Conservation (phyloP, 2,797 vertebrate genomes). For the Zalophus californianus region DNA sequence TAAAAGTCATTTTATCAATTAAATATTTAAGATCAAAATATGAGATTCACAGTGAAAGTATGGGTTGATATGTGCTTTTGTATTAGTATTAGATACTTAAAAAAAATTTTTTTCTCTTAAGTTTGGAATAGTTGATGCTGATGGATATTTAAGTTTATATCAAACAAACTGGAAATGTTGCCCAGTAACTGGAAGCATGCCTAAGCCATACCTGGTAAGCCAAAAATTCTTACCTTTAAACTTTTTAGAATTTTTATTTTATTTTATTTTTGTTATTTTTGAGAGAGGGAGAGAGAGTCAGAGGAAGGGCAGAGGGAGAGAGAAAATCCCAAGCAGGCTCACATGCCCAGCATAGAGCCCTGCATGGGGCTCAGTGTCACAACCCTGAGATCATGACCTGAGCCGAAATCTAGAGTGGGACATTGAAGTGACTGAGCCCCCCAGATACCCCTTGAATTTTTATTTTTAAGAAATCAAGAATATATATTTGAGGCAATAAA, state of each 20-base stretch:
- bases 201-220: constrained; percentile 97
- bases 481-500: constrained; percentile 35
- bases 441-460: not conserved
- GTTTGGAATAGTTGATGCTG: constrained; percentile 98
- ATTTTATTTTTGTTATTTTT: not conserved
- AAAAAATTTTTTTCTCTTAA: constrained; percentile 80
- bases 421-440: not conserved
- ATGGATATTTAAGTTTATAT: constrained; percentile 97
- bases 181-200: constrained; percentile 91
- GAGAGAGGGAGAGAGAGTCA: not conserved
- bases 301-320: not conserved
- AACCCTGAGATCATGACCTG: not conserved
- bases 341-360: not conserved
- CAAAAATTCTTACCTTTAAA: constrained; percentile 56
- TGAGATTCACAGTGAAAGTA: not conserved
- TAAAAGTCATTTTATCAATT: constrained; percentile 21
- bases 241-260: constrained; percentile 22
- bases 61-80: constrained; percentile 34
- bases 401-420: not conserved
- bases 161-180: constrained; percentile 95
- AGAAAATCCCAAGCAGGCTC: not conserved
- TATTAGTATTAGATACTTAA: constrained; percentile 49
- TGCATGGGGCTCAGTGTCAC: not conserved
- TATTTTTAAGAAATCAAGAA: constrained; percentile 38
- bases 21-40: constrained; percentile 47